Evolutionary conservation across 2,888 invertebrate species (phyloP).

Genomic region (Sthenelais limicola): DNA sequence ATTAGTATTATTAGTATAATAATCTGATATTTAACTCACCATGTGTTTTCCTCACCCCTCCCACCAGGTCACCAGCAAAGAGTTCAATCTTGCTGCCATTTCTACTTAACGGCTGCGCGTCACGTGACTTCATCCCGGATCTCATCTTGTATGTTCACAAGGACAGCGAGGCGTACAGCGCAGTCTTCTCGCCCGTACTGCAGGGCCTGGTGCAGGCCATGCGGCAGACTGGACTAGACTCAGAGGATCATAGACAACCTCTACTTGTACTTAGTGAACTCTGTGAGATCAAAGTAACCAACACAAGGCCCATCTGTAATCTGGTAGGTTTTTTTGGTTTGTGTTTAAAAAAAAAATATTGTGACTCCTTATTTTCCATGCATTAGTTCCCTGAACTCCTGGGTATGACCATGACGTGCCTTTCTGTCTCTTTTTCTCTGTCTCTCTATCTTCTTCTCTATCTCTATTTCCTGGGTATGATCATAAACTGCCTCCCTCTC

Average conservation of each 20-base stretch:
- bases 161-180: background rate
- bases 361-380: too few species aligned
- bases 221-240: conserved; percentile 80
- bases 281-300: conserved; percentile 81
- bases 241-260: conserved; percentile 80
- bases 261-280: conserved; percentile 82
- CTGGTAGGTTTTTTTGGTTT: conserved; percentile 64
- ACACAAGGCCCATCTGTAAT: conserved; percentile 81
- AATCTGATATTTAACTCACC: too few species aligned
- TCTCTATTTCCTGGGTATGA: too few species aligned
- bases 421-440: too few species aligned
- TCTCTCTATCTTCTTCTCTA: too few species aligned
- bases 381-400: too few species aligned
- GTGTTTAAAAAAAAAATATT: too few species aligned
- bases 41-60: background rate
- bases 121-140: conserved; percentile 81
- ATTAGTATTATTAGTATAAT: too few species aligned
- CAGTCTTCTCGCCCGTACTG: conserved; percentile 79
- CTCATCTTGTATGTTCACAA: conserved; percentile 73
- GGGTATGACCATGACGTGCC: too few species aligned
- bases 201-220: conserved; percentile 81
- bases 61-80: conserved; percentile 64
- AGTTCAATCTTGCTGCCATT: conserved; percentile 80
- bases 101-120: conserved; percentile 81
- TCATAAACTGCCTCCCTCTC: too few species aligned